These are phyloP conservation scores for Neolamprologus modestus DNA, from an alignment of 2,113 vertebrate genomes.

Conservation along the genomic window DNA sequence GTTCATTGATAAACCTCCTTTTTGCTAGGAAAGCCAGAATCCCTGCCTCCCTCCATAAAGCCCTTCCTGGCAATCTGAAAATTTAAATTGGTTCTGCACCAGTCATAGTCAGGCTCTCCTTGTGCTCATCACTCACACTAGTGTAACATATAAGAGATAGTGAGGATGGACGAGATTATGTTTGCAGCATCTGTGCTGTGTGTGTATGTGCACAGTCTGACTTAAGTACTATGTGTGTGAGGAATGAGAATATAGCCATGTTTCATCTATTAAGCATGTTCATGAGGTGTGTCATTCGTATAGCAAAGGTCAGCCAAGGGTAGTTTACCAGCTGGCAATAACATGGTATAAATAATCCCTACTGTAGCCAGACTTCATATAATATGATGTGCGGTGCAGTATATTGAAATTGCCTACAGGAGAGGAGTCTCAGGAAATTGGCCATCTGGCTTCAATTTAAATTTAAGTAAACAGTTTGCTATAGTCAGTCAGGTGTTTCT, in stretches of 20 bases:
- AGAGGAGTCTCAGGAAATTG: conserved; percentile 10
- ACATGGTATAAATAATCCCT: conserved; percentile 34
- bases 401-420: conserved; percentile 29
- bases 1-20: conserved; percentile 55
- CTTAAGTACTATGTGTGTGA: neutral
- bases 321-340: conserved; percentile 32
- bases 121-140: conserved; percentile 25
- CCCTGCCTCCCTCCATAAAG: neutral
- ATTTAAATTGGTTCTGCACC: conserved; percentile 61
- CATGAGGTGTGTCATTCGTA: conserved; percentile 17
- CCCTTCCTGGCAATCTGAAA: conserved; percentile 38
- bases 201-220: neutral
- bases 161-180: conserved; percentile 30
- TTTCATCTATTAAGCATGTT: conserved; percentile 32
- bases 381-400: neutral
- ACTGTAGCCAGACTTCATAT: conserved; percentile 4
- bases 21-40: neutral
- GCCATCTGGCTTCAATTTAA: conserved; percentile 39
- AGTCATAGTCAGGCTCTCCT: conserved; percentile 22
- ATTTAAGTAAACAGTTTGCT: conserved; percentile 1
- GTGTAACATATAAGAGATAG: conserved; percentile 23
- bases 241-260: neutral
- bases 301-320: conserved; percentile 46
- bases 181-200: neutral
- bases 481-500: neutral